Base-by-base conservation (phyloP, 2,113 vertebrate genomes). In the Onychorhynchus coronatus region DNA sequence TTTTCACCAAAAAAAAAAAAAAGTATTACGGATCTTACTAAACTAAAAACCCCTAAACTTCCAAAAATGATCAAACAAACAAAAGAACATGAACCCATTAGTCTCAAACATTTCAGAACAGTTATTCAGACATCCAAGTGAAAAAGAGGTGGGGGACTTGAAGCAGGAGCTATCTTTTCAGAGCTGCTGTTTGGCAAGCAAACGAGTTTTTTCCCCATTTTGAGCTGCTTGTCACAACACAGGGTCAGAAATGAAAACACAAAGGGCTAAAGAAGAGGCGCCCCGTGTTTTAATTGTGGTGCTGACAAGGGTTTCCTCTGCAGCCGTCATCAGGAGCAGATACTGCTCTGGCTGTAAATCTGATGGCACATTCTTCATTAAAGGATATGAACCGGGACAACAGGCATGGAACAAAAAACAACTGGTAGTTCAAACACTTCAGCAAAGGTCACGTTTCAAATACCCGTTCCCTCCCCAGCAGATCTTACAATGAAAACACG, bases 221-320 rank as follows among this genome's bases (percentile, higher is more conserved):
- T 80, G 49, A 80, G 62, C 68, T 65, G 72, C 76, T 31, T 95
- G 80, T 91, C 87, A 83, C 72, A 94, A 94, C 62, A 68, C 44
- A 61, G 39, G 47, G 62, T 79, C 67, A 89, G 62, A 73, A 95
- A 83, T 52, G 9, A 91, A 95, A 78, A 85, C 72, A 94, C 39
- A 74, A 41, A 91, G 33, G 42, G 44, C 89, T 88, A n/a, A 79
- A 92, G 42, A 83, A 91, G 72, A 72, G 66, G 73, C 4, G 0
- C 10, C 12, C 87, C 56, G 21, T 27, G 53, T 67, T 95, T 86
- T 53, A 75, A 49, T 58, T 83, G 58, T 80, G 67, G 67, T 67
- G 53, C 46, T 93, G 91, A 92, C 78, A 81, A 35, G 61, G 33
- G 33, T 42, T 95, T 94, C 90, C 90, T 95, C 56, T 86, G 44